These are phyloP conservation scores for Chionomys nivalis DNA, from an alignment of 2,113 vertebrate species.

Conservation along the genomic window DNA sequence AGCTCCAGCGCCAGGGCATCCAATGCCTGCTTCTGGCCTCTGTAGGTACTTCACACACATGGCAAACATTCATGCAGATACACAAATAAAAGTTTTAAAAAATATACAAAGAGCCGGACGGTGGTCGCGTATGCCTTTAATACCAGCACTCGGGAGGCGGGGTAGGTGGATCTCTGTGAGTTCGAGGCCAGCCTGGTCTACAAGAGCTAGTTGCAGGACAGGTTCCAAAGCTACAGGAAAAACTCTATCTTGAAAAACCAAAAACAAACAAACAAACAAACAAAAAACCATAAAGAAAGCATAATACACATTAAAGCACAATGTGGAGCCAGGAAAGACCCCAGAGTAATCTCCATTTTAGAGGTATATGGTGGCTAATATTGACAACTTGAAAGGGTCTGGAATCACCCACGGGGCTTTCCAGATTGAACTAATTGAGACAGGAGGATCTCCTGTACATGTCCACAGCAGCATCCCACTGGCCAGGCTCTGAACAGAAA, in stretches of 20 bases:
- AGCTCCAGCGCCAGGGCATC: neutral
- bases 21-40: neutral
- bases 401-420: neutral
- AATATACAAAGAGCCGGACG: neutral
- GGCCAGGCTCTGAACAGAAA: neutral
- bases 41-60: neutral
- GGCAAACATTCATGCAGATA: neutral
- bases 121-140: too few relatives aligned
- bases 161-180: too few relatives aligned
- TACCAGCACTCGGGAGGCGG: too few relatives aligned
- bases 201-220: too few relatives aligned
- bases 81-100: neutral
- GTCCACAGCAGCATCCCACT: neutral
- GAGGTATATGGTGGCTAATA: neutral
- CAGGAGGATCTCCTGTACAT: neutral
- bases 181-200: too few relatives aligned
- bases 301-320: neutral
- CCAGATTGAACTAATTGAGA: neutral
- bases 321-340: neutral
- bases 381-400: neutral
- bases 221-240: too few relatives aligned
- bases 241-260: too few relatives aligned
- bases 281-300: too few relatives aligned
- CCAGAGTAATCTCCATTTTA: neutral
- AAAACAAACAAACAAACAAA: too few relatives aligned